phyloP scores from a whole-genome alignment of 2,888 invertebrate genomes.

The Heliconius charithonia region DNA sequence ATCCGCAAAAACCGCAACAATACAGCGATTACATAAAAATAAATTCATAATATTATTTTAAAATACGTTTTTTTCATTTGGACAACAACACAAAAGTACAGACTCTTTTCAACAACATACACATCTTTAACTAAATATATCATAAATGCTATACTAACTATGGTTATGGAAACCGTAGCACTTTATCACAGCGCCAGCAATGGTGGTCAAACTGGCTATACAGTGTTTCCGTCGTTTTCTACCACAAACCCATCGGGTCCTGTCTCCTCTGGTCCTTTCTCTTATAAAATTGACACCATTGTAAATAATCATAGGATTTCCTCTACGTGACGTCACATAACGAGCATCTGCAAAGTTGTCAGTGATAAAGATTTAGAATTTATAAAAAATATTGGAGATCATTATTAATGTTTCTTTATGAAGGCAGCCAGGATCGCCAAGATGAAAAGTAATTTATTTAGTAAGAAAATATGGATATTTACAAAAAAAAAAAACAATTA shows the following conservation, averaged over 20 bases:
- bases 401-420: background rate
- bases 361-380: conserved; percentile 18
- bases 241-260: conserved; percentile 71
- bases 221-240: conserved; percentile 66
- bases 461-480: too few relatives aligned
- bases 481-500: too few relatives aligned
- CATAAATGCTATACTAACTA: conserved; percentile 57
- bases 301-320: conserved; percentile 70
- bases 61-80: background rate
- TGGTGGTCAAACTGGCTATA: conserved; percentile 64
- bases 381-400: background rate
- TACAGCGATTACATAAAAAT: background rate
- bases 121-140: conserved; percentile 29
- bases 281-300: conserved; percentile 67
- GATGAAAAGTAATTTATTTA: too few relatives aligned
- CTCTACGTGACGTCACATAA: conserved; percentile 65
- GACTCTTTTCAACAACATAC: conserved; percentile 11
- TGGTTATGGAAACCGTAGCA: conserved; percentile 68
- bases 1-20: background rate
- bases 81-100: conserved; percentile 2
- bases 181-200: conserved; percentile 58
- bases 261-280: conserved; percentile 59
- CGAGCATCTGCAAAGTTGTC: conserved; percentile 53
- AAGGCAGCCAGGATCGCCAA: background rate
- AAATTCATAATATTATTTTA: background rate